Base-by-base conservation (phyloP, 2,113 vertebrate species). In the Microtus montanus region DNA sequence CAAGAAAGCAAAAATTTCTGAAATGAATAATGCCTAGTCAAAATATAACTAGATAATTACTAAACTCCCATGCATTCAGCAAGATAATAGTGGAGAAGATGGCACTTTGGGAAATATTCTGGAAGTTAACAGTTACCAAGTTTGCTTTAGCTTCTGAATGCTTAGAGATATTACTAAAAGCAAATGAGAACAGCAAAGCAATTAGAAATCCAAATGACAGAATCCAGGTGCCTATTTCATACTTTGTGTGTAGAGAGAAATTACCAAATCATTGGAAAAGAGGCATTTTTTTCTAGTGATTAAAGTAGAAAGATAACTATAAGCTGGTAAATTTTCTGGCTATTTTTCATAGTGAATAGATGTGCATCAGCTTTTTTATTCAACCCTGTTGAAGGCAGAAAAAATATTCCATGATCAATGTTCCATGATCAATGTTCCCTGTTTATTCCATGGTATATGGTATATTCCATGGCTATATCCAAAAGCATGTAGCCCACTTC, bases 21-120 rank as follows among this genome's bases (percentile, higher is more conserved):
- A 99, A 98, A 98, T 98, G 97, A 98, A 98, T 99, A 98, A 98
- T 97, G 95, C 96, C 95, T 98, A 96, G 96, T 98, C 97, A 96
- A 98, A 98, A 98, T 97, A 98, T 98, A 98, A 98, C 97, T 98
- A 97, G 96, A 97, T 98, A 98, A 98, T 98, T 97, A 96, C 97
- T 97, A 98, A 68, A 97, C 98, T 98, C 98, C 96, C 97, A 98
- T 98, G 97, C 97, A 71, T 95, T 97, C 96, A 95, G 93, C 84
- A 97, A 98, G 97, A 97, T 97, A 96, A 98, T 93, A 96, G 97
- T 92, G 84, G 66, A 79, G 95, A 98, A 96, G 94, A 95, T n/a
- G 94, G 54, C 94, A 97, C 92, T 96, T 95, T 97, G 95, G 97
- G 97, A 98, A 96, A 98, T 97, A 12, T 97, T 97, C 92, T 97